These are phyloP conservation scores for Tuberolachnus salignus DNA, from an alignment of 2,888 invertebrate species.

Conservation along the genomic window DNA sequence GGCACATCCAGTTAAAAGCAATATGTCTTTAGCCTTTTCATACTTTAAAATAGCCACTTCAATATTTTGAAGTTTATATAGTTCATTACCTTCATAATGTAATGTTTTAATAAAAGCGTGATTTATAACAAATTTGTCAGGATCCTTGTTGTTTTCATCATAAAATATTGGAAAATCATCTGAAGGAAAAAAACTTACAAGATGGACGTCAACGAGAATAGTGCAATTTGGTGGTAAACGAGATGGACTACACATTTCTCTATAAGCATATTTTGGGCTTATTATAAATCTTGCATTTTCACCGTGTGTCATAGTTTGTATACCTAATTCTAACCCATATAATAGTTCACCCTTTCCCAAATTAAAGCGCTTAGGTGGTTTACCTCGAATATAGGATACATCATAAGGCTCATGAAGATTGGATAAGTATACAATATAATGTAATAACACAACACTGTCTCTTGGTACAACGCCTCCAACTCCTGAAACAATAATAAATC, in stretches of 20 bases:
- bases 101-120: slow-evolving; percentile 34
- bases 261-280: slow-evolving; percentile 76
- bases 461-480: slow-evolving; percentile 68
- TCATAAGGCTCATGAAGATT: slow-evolving; percentile 75
- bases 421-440: slow-evolving; percentile 76
- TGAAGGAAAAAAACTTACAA: slow-evolving; percentile 71
- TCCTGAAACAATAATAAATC: slow-evolving; percentile 63
- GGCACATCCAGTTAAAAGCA: slow-evolving; percentile 71
- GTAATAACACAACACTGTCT: no score
- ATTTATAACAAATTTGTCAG: slow-evolving; percentile 15
- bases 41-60: slow-evolving; percentile 64
- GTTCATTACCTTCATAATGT: slow-evolving; percentile 38
- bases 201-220: slow-evolving; percentile 76
- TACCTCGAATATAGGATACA: slow-evolving; percentile 67
- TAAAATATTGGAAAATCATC: slow-evolving; percentile 67
- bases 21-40: slow-evolving; percentile 68
- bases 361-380: slow-evolving; percentile 64
- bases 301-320: no score
- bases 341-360: slow-evolving; percentile 65
- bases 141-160: slow-evolving; percentile 27
- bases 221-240: slow-evolving; percentile 77
- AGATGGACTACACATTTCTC: slow-evolving; percentile 76
- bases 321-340: slow-evolving; percentile 74
- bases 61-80: slow-evolving; percentile 16
- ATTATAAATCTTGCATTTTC: slow-evolving; percentile 78